Conservation (phyloP, 2,797 vertebrate genomes). For the Naso thynnoides region DNA sequence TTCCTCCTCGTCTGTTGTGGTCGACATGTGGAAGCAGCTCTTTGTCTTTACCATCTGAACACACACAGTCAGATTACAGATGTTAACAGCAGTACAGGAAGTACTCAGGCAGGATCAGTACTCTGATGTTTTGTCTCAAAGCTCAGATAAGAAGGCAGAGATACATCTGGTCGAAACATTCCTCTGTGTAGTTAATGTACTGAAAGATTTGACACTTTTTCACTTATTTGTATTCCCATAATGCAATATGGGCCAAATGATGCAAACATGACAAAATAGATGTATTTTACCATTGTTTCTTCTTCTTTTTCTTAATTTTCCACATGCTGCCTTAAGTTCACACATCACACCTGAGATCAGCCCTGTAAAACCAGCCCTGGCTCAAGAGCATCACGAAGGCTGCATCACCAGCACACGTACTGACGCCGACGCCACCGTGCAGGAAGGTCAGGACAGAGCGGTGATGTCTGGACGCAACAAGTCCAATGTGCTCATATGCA, state of each 20-base stretch:
- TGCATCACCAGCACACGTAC: too few species aligned
- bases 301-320: not conserved
- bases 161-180: constrained; percentile 29
- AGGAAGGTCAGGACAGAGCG: too few species aligned
- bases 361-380: not conserved
- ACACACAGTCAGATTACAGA: constrained; percentile 29
- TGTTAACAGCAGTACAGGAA: constrained; percentile 37
- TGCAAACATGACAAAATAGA: not conserved
- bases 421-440: too few species aligned
- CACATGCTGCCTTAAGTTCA: not conserved
- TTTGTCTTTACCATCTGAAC: constrained; percentile 36
- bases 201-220: not conserved
- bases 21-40: constrained; percentile 4
- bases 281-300: not conserved
- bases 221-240: not conserved
- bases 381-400: too few species aligned
- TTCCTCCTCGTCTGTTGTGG: not conserved
- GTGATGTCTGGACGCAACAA: too few species aligned
- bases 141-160: constrained; percentile 42
- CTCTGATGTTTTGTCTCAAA: constrained; percentile 50
- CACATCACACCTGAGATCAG: not conserved
- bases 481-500: too few species aligned
- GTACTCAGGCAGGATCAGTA: constrained; percentile 28
- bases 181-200: constrained; percentile 8
- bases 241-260: too few species aligned